A percentile compares a stretch with the other conserved stretches of the same genome.
Conservation (phyloP, 2,113 vertebrate species). For the Aptenodytes forsteri region DNA sequence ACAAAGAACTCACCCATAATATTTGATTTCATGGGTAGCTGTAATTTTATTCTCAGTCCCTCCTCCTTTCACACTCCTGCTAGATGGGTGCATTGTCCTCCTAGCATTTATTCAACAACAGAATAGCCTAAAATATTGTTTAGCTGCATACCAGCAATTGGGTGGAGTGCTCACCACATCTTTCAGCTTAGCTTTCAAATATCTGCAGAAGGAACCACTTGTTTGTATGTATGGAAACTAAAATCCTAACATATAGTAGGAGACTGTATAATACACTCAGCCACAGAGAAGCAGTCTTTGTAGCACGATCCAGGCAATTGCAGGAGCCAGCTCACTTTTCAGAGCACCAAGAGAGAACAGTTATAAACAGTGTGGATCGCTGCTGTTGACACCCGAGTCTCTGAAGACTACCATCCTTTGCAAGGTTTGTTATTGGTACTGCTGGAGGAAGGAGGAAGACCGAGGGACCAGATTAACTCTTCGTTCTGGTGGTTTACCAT, state of each 20-base stretch:
- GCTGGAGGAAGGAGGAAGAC: not conserved
- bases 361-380: not conserved
- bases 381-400: not conserved
- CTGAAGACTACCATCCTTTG: not conserved
- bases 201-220: conserved; percentile 31
- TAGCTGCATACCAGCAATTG: conserved; percentile 4
- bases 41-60: not conserved
- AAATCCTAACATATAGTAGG: not conserved
- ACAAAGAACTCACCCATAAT: not conserved
- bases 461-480: not conserved
- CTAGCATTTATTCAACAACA: not conserved
- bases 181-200: conserved; percentile 38
- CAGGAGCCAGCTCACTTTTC: not conserved
- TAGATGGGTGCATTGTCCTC: not conserved
- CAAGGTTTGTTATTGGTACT: not conserved
- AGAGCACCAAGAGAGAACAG: not conserved
- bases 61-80: not conserved
- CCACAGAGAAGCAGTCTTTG: not conserved
- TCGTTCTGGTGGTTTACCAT: not conserved
- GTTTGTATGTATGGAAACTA: not conserved
- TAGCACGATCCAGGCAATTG: not conserved
- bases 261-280: not conserved
- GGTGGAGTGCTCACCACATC: not conserved
- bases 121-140: not conserved
- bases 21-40: not conserved